Evolutionary conservation across 2,888 invertebrate species (phyloP).

Genomic region (Cheilosia impressa): DNA sequence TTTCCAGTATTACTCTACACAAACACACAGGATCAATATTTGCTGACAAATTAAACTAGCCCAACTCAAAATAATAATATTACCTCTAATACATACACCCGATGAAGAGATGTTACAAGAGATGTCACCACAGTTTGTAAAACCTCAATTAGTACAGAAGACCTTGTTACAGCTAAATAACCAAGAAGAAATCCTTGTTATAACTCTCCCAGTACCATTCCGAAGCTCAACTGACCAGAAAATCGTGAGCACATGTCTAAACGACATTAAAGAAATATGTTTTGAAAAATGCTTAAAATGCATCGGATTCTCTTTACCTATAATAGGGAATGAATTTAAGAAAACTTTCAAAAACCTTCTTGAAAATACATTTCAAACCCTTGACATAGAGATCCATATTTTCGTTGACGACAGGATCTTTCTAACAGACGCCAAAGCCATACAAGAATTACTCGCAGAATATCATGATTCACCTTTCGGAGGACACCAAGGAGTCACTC

Average conservation of each 20-base stretch:
- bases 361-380: constrained; percentile 6
- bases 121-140: background rate
- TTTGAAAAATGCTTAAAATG: background rate
- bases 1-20: background rate
- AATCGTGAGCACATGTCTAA: background rate
- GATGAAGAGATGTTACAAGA: background rate
- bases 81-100: background rate
- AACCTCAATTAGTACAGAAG: background rate
- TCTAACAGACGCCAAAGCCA: background rate
- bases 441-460: constrained; percentile 11
- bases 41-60: background rate
- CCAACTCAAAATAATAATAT: constrained; percentile 17
- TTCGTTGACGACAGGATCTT: background rate
- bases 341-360: constrained; percentile 2
- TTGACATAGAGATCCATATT: background rate
- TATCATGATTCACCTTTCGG: constrained; percentile 29
- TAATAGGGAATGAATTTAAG: background rate
- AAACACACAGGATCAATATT: background rate
- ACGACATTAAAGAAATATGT: background rate
- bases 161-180: background rate
- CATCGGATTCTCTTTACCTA: background rate
- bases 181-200: background rate
- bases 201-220: background rate
- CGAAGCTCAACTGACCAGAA: background rate
- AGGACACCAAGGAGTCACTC: constrained; percentile 22